Conservation (phyloP, 2,113 vertebrate species). For the Odontophorus gujanensis region DNA sequence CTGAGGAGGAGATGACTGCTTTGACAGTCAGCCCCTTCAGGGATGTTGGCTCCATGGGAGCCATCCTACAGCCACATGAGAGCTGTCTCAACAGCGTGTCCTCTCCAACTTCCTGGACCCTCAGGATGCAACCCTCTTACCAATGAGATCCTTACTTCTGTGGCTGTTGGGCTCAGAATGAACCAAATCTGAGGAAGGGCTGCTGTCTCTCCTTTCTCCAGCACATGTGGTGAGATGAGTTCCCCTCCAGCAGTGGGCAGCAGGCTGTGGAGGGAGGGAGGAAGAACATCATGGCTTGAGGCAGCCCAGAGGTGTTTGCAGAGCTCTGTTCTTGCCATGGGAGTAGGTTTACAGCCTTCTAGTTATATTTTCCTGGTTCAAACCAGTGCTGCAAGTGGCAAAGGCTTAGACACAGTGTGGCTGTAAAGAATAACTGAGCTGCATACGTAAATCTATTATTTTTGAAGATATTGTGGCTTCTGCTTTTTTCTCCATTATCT, state of each 20-base stretch:
- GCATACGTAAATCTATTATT: neutral
- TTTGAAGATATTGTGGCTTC: neutral
- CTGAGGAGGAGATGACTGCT: rapidly evolving
- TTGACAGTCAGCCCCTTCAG: neutral
- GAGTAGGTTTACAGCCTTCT: neutral
- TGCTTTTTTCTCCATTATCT: conserved; percentile 19
- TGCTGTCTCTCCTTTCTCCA: neutral
- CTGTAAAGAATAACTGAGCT: neutral
- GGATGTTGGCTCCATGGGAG: neutral
- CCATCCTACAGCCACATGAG: neutral
- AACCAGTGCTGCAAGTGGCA: neutral
- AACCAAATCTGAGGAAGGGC: neutral
- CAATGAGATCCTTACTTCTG: neutral
- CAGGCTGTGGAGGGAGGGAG: neutral
- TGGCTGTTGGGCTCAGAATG: neutral
- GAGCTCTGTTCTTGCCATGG: neutral
- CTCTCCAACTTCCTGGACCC: neutral
- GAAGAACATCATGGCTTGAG: neutral
- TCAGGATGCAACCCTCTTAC: neutral
- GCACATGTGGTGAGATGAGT: neutral
- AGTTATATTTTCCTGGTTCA: neutral
- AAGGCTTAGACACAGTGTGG: neutral
- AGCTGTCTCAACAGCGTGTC: neutral
- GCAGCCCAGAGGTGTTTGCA: neutral
- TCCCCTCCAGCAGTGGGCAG: neutral